Conservation (phyloP, 2,888 invertebrate genomes). For the Apoda limacodes region DNA sequence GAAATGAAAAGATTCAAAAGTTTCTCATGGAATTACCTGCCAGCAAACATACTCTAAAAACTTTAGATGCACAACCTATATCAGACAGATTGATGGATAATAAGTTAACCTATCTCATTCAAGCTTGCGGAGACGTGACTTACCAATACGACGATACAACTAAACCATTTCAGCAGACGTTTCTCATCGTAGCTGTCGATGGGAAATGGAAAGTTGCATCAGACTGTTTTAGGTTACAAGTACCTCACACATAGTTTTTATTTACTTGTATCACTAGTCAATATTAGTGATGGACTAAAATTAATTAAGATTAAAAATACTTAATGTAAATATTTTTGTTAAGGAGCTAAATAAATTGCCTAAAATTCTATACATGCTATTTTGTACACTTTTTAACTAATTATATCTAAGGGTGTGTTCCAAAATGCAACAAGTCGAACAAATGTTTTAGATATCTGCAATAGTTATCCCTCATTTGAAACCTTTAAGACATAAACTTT, state of each 20-base stretch:
- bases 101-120: slow-evolving; percentile 85
- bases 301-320: slow-evolving; percentile 2
- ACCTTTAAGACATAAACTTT: no score
- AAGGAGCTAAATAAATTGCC: no score
- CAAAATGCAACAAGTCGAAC: no score
- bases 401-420: no score
- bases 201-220: slow-evolving; percentile 96
- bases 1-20: slow-evolving; percentile 85
- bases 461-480: no score
- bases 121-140: slow-evolving; percentile 85
- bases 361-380: no score
- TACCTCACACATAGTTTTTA: no score
- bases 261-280: no score
- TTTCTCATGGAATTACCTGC: slow-evolving; percentile 87
- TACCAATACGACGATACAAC: slow-evolving; percentile 70
- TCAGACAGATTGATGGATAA: slow-evolving; percentile 79
- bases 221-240: slow-evolving; percentile 88
- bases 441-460: no score
- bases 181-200: slow-evolving; percentile 86
- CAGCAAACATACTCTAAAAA: slow-evolving; percentile 80
- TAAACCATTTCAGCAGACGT: slow-evolving; percentile 86
- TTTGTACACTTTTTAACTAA: no score
- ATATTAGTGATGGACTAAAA: no score
- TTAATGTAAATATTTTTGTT: slow-evolving; percentile 5
- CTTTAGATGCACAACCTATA: slow-evolving; percentile 90